Base-by-base conservation (phyloP, 2,113 vertebrate species). In the Tetrao urogallus region DNA sequence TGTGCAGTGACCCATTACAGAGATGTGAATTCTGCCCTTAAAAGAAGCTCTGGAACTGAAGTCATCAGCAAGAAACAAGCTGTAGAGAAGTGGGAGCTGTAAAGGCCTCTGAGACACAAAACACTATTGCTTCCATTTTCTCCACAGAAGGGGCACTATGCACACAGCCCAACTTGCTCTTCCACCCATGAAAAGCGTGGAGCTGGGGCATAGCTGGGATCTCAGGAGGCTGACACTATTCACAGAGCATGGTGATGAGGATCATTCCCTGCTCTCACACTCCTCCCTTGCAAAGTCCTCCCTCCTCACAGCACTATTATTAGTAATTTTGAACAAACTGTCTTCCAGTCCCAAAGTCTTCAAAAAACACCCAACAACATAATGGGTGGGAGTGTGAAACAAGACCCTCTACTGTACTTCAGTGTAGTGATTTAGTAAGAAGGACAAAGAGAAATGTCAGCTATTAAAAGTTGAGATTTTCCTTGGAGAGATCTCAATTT, bases 251-350 rank as follows among this genome's bases (percentile, higher is more conserved):
- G 47, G 45, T 87, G 66, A 83, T 50, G 60, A 90, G 60, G 71
- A 60, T 17, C 13, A 3, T n/a, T 73, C 82, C 80, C 80, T 86
- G 76, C 67, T 89, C 60, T 85, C 52, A 3, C n/a, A 61, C 64
- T 91, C 83, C 70, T 91, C 87, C 75, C 47, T 71, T 77, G 56
- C 77, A 91, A 45, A 93, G 60, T 36, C 57, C 70, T 86, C 61
- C 40, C 66, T 88, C 42, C 72, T 86, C 70, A 75, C 47, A 84
- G 34, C 24, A 47, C 43, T 95, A 74, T 86, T 93, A 89, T 90
- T 89, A 94, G 82, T 45, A 94, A 95, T 86, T 32, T 89, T 34
- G 80, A 93, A 80, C 65, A 95, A 96, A 89, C 32, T 0, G 1
- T 77, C 71, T 94, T 87, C 73, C 54, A 85, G 75, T 25, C 72